phyloP scores from a whole-genome alignment of 1,140 invertebrate genomes.

The Trichonephila clavipes region DNA sequence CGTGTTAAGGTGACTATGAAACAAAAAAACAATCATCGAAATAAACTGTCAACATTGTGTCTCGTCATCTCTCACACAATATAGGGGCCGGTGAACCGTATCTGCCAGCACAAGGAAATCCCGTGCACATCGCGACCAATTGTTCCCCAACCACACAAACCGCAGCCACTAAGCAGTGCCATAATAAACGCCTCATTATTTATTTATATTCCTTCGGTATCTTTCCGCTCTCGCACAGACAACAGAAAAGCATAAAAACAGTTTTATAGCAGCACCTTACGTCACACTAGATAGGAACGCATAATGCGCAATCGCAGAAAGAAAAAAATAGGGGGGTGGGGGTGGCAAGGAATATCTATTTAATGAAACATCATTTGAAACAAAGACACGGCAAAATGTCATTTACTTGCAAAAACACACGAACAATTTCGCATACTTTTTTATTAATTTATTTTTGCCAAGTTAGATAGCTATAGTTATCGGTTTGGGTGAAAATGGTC shows the following conservation, averaged over 20 bases:
- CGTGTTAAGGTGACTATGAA: constrained; percentile 60
- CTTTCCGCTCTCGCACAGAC: constrained; percentile 18
- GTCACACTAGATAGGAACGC: background rate
- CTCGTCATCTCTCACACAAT: constrained; percentile 61
- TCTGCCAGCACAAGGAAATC: constrained; percentile 65
- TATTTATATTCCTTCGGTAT: constrained; percentile 48
- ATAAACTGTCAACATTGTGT: constrained; percentile 75
- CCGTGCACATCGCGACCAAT: constrained; percentile 56
- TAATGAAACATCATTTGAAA: constrained; percentile 21
- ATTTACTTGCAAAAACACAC: background rate
- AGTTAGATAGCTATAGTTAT: too few relatives aligned
- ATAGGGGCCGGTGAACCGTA: constrained; percentile 56
- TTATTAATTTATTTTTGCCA: too few relatives aligned
- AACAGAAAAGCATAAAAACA: background rate
- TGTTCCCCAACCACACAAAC: constrained; percentile 54
- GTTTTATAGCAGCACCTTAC: constrained; percentile 18
- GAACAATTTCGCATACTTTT: background rate
- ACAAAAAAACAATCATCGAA: constrained; percentile 75
- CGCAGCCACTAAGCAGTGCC: constrained; percentile 26
- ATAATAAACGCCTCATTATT: constrained; percentile 67
- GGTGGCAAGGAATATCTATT: background rate
- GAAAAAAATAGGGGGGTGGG: background rate
- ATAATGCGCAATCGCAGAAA: background rate
- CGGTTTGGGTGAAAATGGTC: too few relatives aligned
- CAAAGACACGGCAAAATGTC: background rate